phyloP scores from a whole-genome alignment of 37 sponge, comb jelly and placozoan species.

The Lycopodina hypogea region DNA sequence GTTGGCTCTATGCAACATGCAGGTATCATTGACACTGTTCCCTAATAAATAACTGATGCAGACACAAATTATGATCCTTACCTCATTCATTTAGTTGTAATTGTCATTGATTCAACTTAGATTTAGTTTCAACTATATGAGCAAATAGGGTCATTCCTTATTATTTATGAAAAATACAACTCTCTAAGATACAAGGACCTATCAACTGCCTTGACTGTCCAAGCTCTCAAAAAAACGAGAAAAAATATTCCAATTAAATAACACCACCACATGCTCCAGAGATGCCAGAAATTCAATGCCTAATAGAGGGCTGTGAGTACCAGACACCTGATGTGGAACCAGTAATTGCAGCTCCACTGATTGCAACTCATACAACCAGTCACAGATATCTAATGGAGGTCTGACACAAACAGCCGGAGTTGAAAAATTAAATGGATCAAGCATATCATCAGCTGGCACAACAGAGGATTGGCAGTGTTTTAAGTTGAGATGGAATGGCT shows the following conservation, averaged over 20 bases:
- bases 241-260: too few species aligned
- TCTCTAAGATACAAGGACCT: background rate
- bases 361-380: slow-evolving; percentile 33
- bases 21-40: too few species aligned
- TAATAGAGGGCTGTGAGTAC: slow-evolving; percentile 45
- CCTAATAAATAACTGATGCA: too few species aligned
- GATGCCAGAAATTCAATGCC: too few species aligned
- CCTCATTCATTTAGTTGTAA: too few species aligned
- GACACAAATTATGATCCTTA: too few species aligned
- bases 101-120: too few species aligned
- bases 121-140: background rate
- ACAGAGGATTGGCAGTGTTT: slow-evolving; percentile 46
- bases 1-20: too few species aligned
- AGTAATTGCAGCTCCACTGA: slow-evolving; percentile 36
- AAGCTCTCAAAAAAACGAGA: too few species aligned
- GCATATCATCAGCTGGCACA: slow-evolving; percentile 41
- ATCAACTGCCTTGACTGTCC: too few species aligned
- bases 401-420: slow-evolving; percentile 9
- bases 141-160: slow-evolving; percentile 4
- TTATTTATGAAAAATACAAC: slow-evolving; percentile 6
- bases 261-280: too few species aligned
- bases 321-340: slow-evolving; percentile 30
- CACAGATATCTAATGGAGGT: background rate
- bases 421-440: slow-evolving; percentile 22
- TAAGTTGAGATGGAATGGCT: slow-evolving; percentile 37